Conservation (phyloP, 1,140 invertebrate genomes). For the Saccostrea cuccullata region DNA sequence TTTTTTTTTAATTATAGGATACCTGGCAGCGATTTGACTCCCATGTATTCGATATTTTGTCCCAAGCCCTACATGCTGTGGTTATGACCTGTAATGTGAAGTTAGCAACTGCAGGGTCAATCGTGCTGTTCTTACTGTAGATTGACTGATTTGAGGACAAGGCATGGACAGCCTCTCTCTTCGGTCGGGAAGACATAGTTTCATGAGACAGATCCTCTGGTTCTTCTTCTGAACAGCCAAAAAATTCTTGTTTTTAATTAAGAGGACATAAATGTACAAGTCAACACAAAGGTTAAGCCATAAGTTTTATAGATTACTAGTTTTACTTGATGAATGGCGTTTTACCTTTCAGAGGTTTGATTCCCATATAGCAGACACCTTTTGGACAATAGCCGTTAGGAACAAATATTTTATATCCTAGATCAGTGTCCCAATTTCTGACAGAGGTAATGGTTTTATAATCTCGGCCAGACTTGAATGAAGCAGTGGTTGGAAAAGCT, state of each 20-base stretch:
- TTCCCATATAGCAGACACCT: constrained; percentile 23
- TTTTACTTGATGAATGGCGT: neutral
- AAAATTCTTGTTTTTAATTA: neutral
- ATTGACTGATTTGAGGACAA: neutral
- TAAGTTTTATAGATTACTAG: neutral
- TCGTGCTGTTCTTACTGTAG: neutral
- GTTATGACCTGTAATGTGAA: constrained; percentile 38
- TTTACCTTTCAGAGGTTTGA: constrained; percentile 40
- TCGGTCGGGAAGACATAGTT: neutral
- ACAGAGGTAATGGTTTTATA: neutral
- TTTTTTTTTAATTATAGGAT: neutral
- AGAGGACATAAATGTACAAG: neutral
- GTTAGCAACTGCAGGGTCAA: constrained; percentile 20
- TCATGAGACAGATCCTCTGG: neutral
- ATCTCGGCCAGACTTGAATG: neutral
- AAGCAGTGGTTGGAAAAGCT: neutral
- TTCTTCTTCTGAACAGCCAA: neutral
- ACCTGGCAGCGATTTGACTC: constrained; percentile 33
- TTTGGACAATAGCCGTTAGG: neutral
- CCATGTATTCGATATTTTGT: constrained; percentile 21
- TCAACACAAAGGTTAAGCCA: neutral
- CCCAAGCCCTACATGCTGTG: constrained; percentile 41
- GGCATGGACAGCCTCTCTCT: neutral
- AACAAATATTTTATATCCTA: constrained; percentile 41
- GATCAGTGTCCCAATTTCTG: constrained; percentile 35